These are phyloP conservation scores for Sciurus vulgaris DNA, from an alignment of 2,797 vertebrate species.

Conservation along the genomic window DNA sequence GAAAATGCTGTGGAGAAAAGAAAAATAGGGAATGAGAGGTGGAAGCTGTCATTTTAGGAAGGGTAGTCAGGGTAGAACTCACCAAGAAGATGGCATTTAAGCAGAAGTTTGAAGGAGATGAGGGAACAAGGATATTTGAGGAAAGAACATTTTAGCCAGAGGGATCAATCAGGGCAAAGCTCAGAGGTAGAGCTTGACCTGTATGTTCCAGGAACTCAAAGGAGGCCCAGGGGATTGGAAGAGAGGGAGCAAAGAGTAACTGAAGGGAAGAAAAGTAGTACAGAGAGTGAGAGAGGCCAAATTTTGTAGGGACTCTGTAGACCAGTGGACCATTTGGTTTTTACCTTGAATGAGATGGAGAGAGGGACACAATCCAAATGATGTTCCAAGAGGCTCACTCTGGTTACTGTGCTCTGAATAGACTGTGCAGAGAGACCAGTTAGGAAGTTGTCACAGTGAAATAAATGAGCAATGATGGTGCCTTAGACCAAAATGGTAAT, in stretches of 20 bases:
- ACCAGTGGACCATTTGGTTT: not conserved
- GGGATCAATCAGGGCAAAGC: not conserved
- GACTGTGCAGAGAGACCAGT: not conserved
- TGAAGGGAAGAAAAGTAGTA: not conserved
- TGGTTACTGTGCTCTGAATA: not conserved
- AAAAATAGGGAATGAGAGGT: not conserved
- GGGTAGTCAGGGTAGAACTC: not conserved
- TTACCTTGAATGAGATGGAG: not conserved
- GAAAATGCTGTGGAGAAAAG: not conserved
- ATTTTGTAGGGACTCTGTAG: not conserved
- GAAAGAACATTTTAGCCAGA: not conserved
- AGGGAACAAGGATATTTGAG: not conserved
- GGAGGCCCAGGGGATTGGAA: too few relatives aligned
- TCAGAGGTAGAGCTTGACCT: not conserved
- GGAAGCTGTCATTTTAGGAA: not conserved
- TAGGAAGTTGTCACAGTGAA: accelerated
- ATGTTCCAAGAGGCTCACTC: accelerated
- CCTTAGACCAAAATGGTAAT: not conserved
- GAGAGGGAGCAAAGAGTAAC: not conserved
- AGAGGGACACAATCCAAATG: accelerated
- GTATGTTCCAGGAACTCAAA: not conserved
- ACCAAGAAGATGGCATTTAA: not conserved
- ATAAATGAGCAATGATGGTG: too few relatives aligned
- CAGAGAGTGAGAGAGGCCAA: not conserved
- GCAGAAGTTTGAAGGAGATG: not conserved